phyloP scores from a whole-genome alignment of 2,888 invertebrate species.

The Incurvaria masculella region DNA sequence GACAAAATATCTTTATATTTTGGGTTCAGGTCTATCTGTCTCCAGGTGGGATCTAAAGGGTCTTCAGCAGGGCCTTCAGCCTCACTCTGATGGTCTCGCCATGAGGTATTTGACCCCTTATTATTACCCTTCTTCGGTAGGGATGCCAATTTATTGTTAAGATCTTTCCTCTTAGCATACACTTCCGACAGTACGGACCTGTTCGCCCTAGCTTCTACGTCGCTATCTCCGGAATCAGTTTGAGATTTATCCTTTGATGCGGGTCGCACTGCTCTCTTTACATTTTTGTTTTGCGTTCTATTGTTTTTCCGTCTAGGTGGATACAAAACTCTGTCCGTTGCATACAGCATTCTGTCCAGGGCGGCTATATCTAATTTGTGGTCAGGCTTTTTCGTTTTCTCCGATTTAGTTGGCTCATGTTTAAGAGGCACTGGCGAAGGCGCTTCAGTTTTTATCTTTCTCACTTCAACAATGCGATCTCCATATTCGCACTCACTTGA shows the following conservation, averaged over 20 bases:
- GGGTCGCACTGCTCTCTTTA: slow-evolving; percentile 33
- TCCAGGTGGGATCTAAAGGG: slow-evolving; percentile 60
- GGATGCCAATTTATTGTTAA: slow-evolving; percentile 42
- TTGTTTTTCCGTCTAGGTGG: slow-evolving; percentile 75
- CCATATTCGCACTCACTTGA: slow-evolving; percentile 47
- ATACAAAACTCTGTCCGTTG: slow-evolving; percentile 72
- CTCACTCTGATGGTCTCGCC: slow-evolving; percentile 49
- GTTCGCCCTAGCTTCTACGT: slow-evolving; percentile 34
- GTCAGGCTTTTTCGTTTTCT: slow-evolving; percentile 39
- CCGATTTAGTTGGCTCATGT: slow-evolving; percentile 43
- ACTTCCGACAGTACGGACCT: slow-evolving; percentile 48
- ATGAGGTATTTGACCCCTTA: slow-evolving; percentile 40
- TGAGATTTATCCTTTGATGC: slow-evolving; percentile 46
- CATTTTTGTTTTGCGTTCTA: slow-evolving; percentile 48
- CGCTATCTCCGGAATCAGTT: slow-evolving; percentile 43
- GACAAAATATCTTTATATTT: slow-evolving; percentile 60
- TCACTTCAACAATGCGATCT: slow-evolving; percentile 41
- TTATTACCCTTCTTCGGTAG: slow-evolving; percentile 39
- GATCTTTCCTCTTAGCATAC: slow-evolving; percentile 50
- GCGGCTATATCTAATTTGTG: slow-evolving; percentile 54
- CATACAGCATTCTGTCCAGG: slow-evolving; percentile 67
- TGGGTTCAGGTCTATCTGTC: slow-evolving; percentile 61
- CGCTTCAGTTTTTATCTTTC: slow-evolving; percentile 49
- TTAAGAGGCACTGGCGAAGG: slow-evolving; percentile 45
- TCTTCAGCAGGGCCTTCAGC: slow-evolving; percentile 51